phyloP scores from a whole-genome alignment of 35 echinoderm and acorn worm genomes.

The Lytechinus pictus region DNA sequence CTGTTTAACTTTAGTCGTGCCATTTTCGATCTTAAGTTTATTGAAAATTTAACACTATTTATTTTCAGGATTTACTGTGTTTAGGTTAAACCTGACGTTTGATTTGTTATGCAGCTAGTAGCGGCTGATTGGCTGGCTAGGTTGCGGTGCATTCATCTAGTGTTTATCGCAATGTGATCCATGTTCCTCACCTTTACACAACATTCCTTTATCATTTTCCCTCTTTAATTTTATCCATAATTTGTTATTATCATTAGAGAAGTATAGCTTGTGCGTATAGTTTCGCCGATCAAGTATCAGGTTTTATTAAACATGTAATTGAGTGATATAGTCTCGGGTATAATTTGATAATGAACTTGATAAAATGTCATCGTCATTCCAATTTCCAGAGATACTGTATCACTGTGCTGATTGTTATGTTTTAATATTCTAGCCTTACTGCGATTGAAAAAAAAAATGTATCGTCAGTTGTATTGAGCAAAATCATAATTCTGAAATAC shows the following conservation, averaged over 20 bases:
- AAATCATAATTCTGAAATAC: too few relatives aligned
- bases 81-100: slow-evolving; percentile 43
- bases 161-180: neutral
- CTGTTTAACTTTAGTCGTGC: slow-evolving; percentile 54
- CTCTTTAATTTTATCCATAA: neutral
- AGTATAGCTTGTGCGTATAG: neutral
- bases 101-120: slow-evolving; percentile 46
- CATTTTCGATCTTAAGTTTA: slow-evolving; percentile 52
- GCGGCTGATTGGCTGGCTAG: slow-evolving; percentile 22
- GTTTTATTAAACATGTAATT: too few relatives aligned
- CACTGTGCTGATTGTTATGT: too few relatives aligned
- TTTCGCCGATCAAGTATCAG: neutral
- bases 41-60: slow-evolving; percentile 58
- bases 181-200: neutral
- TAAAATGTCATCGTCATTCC: too few relatives aligned
- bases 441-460: too few relatives aligned
- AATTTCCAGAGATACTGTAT: too few relatives aligned
- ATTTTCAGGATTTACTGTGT: slow-evolving; percentile 57
- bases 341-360: too few relatives aligned
- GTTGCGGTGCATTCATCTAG: neutral
- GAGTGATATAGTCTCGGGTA: too few relatives aligned
- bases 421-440: too few relatives aligned
- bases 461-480: too few relatives aligned
- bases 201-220: neutral
- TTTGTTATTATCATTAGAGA: neutral